Conservation (phyloP, 1,140 invertebrate species). For the Cotesia typhae region DNA sequence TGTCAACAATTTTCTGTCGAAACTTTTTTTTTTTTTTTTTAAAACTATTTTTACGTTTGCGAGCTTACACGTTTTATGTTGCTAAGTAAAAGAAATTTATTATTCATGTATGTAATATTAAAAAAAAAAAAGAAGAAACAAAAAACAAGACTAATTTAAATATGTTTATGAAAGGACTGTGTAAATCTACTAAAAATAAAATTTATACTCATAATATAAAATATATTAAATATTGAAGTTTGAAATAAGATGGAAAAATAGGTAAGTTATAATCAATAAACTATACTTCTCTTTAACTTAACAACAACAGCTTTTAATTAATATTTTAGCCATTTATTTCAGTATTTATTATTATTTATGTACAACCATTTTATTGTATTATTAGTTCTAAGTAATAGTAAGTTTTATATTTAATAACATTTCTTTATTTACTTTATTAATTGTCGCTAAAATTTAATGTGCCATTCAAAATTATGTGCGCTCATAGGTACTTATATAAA, state of each 20-base stretch:
- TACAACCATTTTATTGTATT: slow-evolving; percentile 59
- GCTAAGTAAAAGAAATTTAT: slow-evolving; percentile 48
- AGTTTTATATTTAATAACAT: slow-evolving; percentile 42
- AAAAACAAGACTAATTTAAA: neutral
- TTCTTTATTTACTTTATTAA: slow-evolving; percentile 15
- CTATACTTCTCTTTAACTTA: slow-evolving; percentile 50
- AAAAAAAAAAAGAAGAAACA: slow-evolving; percentile 11
- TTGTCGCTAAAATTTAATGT: slow-evolving; percentile 48
- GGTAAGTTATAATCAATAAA: slow-evolving; percentile 32
- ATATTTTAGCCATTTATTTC: slow-evolving; percentile 57
- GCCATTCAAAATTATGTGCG: slow-evolving; percentile 63
- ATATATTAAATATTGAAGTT: neutral
- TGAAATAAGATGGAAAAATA: neutral
- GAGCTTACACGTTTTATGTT: slow-evolving; percentile 41
- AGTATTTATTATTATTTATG: slow-evolving; percentile 60
- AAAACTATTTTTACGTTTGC: slow-evolving; percentile 16
- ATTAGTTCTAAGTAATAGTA: slow-evolving; percentile 53
- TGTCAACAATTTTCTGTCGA: slow-evolving; percentile 6
- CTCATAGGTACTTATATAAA: slow-evolving; percentile 61
- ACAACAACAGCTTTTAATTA: slow-evolving; percentile 48
- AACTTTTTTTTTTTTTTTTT: neutral
- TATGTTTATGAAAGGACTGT: slow-evolving; percentile 12
- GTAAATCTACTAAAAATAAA: slow-evolving; percentile 17
- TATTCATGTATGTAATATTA: neutral
- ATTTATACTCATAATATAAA: slow-evolving; percentile 13